Evolutionary conservation across 2,113 vertebrate species (phyloP), one percentile per base, ranked within the genome.

Genomic region (Leptobrachium leishanense): DNA sequence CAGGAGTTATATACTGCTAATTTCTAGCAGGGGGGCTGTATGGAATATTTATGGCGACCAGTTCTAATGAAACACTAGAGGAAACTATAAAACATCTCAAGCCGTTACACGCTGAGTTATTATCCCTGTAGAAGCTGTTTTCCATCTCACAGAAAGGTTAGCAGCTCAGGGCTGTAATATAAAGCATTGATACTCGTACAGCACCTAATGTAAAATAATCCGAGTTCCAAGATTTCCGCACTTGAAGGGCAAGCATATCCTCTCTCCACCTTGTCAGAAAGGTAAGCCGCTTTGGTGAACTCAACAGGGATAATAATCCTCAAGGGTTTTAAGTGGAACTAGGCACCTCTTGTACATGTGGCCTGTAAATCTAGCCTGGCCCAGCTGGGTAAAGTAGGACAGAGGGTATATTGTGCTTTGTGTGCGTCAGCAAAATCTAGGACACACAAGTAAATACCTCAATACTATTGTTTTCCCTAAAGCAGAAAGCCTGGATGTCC

Each of bases 271-370:
- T 92, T 90, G 86, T 86, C 85, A 90, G 88, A 90, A 85, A 90
- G 87, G 89, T 94, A 94, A 94, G 92, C 92, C 89, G 92, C 91
- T 94, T 94, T 93, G 90, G 89, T 86, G 88, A 92, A 92, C 89
- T 93, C 92, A 93, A 93, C 90, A 90, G 90, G 90, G 90, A 91
- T 90, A 92, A 89, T 94, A 94, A 94, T 94, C 92, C 91, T 88
- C 75, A 83, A 90, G 89, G 91, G 78, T 68, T 93, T 92, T 93
- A 92, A 93, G 89, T 91, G 85, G 90, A 90, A 90, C 88, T 87
- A 87, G 91, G 91, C 90, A 90, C 90, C 91, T 91, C 88, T 85
- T 72, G 70, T 79, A 81, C 71, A 68, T 68, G 78, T 81, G 72
- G 78, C 13, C 90, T 91, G 88, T 90, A 91, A 90, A 88, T 87